Evolutionary conservation across 2,888 invertebrate genomes (phyloP).

Genomic region (Epirrita christyi): DNA sequence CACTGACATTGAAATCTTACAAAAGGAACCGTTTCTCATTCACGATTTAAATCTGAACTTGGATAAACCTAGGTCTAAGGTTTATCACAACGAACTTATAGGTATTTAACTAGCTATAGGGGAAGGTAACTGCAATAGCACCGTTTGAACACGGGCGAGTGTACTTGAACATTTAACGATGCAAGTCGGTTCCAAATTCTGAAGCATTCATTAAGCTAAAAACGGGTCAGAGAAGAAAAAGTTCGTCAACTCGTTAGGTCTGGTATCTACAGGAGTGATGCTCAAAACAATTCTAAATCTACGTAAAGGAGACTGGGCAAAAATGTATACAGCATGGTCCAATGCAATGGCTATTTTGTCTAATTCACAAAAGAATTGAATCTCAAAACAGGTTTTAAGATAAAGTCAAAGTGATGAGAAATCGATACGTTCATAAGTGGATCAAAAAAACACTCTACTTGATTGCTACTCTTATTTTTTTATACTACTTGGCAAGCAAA

Average conservation of each 20-base stretch:
- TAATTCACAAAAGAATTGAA: too few relatives aligned
- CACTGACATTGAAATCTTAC: too few relatives aligned
- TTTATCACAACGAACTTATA: neutral
- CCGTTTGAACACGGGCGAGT: conserved; percentile 27
- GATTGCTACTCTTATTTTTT: too few relatives aligned
- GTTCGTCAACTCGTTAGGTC: conserved; percentile 21
- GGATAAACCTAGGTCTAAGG: too few relatives aligned
- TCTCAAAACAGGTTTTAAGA: too few relatives aligned
- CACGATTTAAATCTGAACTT: too few relatives aligned
- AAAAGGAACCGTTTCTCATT: too few relatives aligned
- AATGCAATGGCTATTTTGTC: too few relatives aligned
- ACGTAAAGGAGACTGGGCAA: neutral
- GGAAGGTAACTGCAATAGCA: conserved; percentile 16
- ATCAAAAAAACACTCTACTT: too few relatives aligned
- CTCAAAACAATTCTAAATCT: neutral
- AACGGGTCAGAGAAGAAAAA: conserved; percentile 38
- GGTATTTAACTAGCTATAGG: neutral
- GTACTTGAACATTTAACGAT: conserved; percentile 55
- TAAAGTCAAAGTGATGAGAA: too few relatives aligned
- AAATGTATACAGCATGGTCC: neutral
- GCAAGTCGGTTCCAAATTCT: conserved; percentile 40
- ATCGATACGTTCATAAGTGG: too few relatives aligned
- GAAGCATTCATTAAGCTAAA: conserved; percentile 47
- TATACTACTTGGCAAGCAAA: too few relatives aligned
- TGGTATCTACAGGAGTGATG: neutral